phyloP scores from a whole-genome alignment of 2,797 vertebrate species.

The Lepilemur septentrionalis region DNA sequence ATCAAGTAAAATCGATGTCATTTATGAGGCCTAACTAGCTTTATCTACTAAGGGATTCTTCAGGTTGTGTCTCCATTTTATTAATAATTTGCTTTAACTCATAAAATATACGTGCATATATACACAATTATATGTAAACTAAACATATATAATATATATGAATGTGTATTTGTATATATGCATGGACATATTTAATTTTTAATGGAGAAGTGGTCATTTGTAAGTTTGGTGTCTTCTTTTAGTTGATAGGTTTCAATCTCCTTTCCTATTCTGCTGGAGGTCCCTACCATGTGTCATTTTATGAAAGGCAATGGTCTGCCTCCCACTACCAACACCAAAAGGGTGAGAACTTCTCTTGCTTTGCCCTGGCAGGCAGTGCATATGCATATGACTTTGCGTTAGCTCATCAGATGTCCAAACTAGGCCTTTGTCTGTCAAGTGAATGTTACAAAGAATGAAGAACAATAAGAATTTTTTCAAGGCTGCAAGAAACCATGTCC shows the following conservation, averaged over 20 bases:
- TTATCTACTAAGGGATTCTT: background rate
- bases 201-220: background rate
- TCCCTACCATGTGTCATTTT: background rate
- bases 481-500: background rate
- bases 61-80: background rate
- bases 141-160: background rate
- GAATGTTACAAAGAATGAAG: background rate
- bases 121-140: background rate
- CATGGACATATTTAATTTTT: background rate
- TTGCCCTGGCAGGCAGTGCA: background rate
- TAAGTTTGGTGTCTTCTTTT: background rate
- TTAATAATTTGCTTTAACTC: background rate
- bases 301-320: background rate
- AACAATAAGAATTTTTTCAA: background rate
- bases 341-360: background rate
- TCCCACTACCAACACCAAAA: background rate
- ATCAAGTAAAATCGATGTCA: background rate
- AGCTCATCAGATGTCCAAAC: background rate
- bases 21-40: too few species aligned
- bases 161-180: accelerated
- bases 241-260: background rate
- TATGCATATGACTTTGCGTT: background rate
- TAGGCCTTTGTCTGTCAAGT: background rate
- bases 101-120: too few species aligned
- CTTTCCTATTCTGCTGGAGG: background rate